Evolutionary conservation across 2,797 vertebrate genomes (phyloP).

Genomic region (Fundulus diaphanus): DNA sequence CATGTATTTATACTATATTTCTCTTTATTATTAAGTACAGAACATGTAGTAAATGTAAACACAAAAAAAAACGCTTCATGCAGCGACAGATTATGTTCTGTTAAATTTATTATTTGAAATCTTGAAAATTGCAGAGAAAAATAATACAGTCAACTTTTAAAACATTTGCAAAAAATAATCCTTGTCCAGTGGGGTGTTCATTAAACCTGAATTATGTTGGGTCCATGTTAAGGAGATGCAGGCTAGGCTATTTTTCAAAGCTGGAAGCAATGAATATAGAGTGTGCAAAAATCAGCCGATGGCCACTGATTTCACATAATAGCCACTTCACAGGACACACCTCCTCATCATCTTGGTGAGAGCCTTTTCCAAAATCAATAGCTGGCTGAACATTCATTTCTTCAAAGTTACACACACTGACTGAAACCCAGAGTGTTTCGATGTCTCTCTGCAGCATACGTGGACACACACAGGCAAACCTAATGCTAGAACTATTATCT

Average conservation of each 20-base stretch:
- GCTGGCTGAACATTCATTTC: slow-evolving; percentile 70
- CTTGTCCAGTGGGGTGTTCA: slow-evolving; percentile 8
- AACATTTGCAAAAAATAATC: not conserved
- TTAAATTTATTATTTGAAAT: slow-evolving; percentile 7
- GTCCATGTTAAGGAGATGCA: slow-evolving; percentile 38
- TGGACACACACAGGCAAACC: slow-evolving; percentile 21
- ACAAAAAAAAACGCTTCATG: not conserved
- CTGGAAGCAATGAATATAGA: slow-evolving; percentile 68
- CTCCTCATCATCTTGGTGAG: slow-evolving; percentile 69
- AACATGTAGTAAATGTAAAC: slow-evolving; percentile 3
- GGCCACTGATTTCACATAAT: slow-evolving; percentile 72
- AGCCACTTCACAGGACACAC: slow-evolving; percentile 69
- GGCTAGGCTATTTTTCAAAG: slow-evolving; percentile 46
- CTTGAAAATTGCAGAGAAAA: not conserved
- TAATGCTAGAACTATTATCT: slow-evolving; percentile 18
- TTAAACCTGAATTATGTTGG: slow-evolving; percentile 39
- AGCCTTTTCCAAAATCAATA: slow-evolving; percentile 79
- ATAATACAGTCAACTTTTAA: not conserved
- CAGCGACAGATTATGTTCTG: not conserved
- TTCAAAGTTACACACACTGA: slow-evolving; percentile 48
- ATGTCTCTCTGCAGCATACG: slow-evolving; percentile 29
- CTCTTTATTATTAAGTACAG: not conserved
- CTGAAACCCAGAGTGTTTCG: slow-evolving; percentile 23
- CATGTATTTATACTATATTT: slow-evolving; percentile 15
- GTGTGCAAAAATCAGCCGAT: slow-evolving; percentile 55